phyloP scores from a whole-genome alignment of 2,797 vertebrate species.

The Onychomys torridus region DNA sequence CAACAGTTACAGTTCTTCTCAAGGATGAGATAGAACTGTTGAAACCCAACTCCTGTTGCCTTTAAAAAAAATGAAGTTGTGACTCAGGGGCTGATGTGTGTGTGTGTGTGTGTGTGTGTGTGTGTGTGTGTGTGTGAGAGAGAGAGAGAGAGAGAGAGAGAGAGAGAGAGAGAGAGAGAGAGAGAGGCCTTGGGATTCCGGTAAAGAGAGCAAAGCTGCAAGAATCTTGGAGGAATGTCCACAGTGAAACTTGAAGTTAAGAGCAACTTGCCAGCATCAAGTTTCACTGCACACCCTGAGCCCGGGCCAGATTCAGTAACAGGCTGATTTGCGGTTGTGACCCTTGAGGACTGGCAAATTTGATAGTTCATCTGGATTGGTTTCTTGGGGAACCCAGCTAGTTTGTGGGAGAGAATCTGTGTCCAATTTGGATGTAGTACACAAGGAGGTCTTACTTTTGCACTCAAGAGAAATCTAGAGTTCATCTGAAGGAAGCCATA shows the following conservation, averaged over 20 bases:
- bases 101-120: neutral
- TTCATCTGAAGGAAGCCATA: conserved; percentile 61
- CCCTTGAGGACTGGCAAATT: conserved; percentile 73
- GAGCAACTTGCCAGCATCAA: conserved; percentile 61
- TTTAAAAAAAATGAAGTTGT: conserved; percentile 63
- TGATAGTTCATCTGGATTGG: conserved; percentile 72
- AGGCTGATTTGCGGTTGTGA: conserved; percentile 75
- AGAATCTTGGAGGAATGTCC: conserved; percentile 66
- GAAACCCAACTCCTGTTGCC: conserved; percentile 71
- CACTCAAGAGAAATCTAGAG: conserved; percentile 56
- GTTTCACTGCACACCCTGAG: conserved; percentile 72
- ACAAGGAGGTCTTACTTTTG: conserved; percentile 52
- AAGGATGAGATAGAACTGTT: conserved; percentile 38
- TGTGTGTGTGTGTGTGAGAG: neutral
- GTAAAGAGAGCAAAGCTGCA: conserved; percentile 40
- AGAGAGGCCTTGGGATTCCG: neutral
- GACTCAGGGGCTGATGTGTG: neutral
- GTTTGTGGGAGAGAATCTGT: conserved; percentile 76
- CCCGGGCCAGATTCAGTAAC: conserved; percentile 77
- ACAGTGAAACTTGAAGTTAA: conserved; percentile 56
- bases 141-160: neutral
- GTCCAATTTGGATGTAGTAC: conserved; percentile 75
- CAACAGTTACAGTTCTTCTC: conserved; percentile 64
- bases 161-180: neutral
- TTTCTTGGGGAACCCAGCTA: conserved; percentile 71